These are phyloP conservation scores for Sander vitreus DNA, from an alignment of 2,113 vertebrate genomes.

Conservation along the genomic window DNA sequence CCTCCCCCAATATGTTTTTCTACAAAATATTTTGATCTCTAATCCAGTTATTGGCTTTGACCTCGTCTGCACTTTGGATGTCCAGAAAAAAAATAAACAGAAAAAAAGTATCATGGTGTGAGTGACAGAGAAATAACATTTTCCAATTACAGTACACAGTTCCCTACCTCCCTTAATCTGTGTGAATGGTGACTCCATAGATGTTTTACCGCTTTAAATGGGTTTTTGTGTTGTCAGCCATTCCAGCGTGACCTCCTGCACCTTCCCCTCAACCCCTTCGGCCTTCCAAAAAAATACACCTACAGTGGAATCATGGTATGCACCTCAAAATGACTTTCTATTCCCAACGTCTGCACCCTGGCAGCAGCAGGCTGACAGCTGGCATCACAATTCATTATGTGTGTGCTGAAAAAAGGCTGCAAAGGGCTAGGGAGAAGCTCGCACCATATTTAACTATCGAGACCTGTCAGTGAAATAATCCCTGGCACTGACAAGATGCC, in stretches of 20 bases:
- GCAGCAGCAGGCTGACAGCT: slow-evolving; percentile 65
- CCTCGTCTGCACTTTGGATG: slow-evolving; percentile 28
- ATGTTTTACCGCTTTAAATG: slow-evolving; percentile 52
- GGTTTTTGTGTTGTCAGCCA: slow-evolving; percentile 58
- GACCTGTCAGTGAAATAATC: slow-evolving; percentile 66
- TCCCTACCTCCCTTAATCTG: slow-evolving; percentile 58
- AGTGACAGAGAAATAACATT: slow-evolving; percentile 66
- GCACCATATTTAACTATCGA: slow-evolving; percentile 57
- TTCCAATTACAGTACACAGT: slow-evolving; percentile 66
- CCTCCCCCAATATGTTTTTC: not conserved
- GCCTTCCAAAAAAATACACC: slow-evolving; percentile 19
- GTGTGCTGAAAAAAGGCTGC: slow-evolving; percentile 43
- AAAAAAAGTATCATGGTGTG: slow-evolving; percentile 26
- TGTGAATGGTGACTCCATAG: slow-evolving; percentile 46
- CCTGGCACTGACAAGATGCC: slow-evolving; percentile 49
- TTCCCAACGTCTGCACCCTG: slow-evolving; percentile 47
- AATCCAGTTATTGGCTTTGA: slow-evolving; percentile 56
- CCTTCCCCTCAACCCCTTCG: slow-evolving; percentile 29
- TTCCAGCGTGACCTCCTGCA: slow-evolving; percentile 47
- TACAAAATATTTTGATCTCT: slow-evolving; percentile 42
- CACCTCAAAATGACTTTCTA: slow-evolving; percentile 60
- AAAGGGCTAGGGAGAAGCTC: slow-evolving; percentile 51
- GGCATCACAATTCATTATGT: slow-evolving; percentile 78
- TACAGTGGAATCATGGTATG: slow-evolving; percentile 43
- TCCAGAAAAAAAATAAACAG: not conserved